phyloP scores from a whole-genome alignment of 2,888 invertebrate species.

The Pegoplata infirma region DNA sequence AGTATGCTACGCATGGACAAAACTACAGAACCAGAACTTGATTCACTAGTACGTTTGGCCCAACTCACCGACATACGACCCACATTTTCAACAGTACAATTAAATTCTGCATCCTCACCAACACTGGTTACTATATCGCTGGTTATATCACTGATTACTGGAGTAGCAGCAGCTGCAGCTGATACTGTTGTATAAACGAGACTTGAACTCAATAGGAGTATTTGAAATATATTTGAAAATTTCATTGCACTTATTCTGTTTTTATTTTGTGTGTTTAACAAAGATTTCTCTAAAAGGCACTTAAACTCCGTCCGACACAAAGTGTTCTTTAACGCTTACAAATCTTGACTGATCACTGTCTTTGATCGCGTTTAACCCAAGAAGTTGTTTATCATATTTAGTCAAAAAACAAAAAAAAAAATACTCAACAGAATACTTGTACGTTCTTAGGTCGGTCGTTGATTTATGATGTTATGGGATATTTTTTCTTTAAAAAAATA shows the following conservation, averaged over 20 bases:
- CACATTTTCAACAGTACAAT: conserved; percentile 76
- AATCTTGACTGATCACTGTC: conserved; percentile 63
- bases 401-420: conserved; percentile 15
- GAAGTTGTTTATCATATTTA: conserved; percentile 32
- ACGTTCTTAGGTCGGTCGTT: conserved; percentile 33
- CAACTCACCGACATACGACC: conserved; percentile 74
- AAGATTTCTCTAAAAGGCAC: not conserved
- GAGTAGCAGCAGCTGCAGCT: conserved; percentile 58
- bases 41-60: conserved; percentile 72
- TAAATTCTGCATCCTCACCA: conserved; percentile 75
- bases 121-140: conserved; percentile 74
- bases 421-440: no score
- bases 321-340: conserved; percentile 58
- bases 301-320: conserved; percentile 3
- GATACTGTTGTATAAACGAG: not conserved
- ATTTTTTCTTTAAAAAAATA: conserved; percentile 34
- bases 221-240: conserved; percentile 21
- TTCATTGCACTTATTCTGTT: conserved; percentile 25
- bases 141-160: conserved; percentile 73
- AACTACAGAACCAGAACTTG: conserved; percentile 71
- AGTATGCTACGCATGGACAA: conserved; percentile 74
- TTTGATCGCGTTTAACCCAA: conserved; percentile 11
- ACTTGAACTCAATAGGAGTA: conserved; percentile 3
- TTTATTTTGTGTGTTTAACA: not conserved
- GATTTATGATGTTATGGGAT: conserved; percentile 30